Conservation (phyloP, 2,113 vertebrate genomes). For the Hymenochirus boettgeri region DNA sequence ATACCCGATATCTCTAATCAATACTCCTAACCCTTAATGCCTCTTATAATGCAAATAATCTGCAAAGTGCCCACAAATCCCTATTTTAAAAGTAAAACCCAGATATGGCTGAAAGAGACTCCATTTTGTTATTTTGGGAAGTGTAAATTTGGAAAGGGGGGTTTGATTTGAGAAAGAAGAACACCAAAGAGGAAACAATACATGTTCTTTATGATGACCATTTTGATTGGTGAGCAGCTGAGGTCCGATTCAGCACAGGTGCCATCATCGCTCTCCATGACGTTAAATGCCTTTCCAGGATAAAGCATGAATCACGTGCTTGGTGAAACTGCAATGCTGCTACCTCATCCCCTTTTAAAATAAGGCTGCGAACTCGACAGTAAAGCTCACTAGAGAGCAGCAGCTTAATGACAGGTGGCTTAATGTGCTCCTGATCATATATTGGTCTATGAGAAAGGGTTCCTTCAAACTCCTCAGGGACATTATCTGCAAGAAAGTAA, state of each 20-base stretch:
- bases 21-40: no score
- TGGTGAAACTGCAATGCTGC: conserved; percentile 78
- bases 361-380: conserved; percentile 82
- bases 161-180: no score
- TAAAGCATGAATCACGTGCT: conserved; percentile 82
- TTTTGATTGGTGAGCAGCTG: conserved; percentile 80
- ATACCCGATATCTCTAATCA: no score
- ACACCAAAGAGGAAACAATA: no score
- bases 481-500: conserved; percentile 66
- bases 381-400: conserved; percentile 88
- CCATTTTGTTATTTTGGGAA: no score
- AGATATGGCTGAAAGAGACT: no score
- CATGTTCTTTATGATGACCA: conserved; percentile 62
- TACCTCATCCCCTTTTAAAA: conserved; percentile 83
- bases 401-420: conserved; percentile 80
- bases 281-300: conserved; percentile 84
- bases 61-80: no score
- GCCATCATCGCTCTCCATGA: conserved; percentile 80
- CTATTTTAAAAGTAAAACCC: no score
- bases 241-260: conserved; percentile 83
- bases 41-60: no score
- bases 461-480: conserved; percentile 86
- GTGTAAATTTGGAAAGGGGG: no score
- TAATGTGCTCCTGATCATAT: conserved; percentile 95
- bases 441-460: conserved; percentile 91